These are phyloP conservation scores for Porphyrio hochstetteri DNA, from an alignment of 2,113 vertebrate genomes.

Conservation along the genomic window DNA sequence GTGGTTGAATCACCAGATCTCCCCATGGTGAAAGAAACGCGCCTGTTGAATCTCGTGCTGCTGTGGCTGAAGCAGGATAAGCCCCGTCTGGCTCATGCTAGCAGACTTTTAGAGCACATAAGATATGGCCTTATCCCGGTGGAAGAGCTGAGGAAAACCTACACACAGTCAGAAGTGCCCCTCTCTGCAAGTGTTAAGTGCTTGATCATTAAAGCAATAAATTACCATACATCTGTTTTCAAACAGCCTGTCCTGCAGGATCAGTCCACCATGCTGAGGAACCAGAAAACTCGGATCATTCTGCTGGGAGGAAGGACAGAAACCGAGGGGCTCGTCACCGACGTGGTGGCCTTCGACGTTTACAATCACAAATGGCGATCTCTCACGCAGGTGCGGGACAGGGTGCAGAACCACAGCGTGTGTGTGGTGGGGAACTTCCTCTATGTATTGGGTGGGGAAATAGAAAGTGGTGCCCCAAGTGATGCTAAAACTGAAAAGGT, in stretches of 20 bases:
- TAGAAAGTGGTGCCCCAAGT: conserved; percentile 37
- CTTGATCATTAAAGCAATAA: conserved; percentile 87
- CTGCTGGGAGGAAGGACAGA: conserved; percentile 82
- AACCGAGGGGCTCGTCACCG: conserved; percentile 69
- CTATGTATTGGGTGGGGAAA: conserved; percentile 89
- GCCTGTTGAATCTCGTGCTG: conserved; percentile 81
- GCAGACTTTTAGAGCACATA: conserved; percentile 82
- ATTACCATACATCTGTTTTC: conserved; percentile 83
- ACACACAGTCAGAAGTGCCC: conserved; percentile 74
- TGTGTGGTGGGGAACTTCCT: conserved; percentile 90
- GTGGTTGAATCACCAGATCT: conserved; percentile 83
- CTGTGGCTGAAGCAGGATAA: conserved; percentile 86
- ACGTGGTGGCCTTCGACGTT: conserved; percentile 84
- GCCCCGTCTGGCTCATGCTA: conserved; percentile 74
- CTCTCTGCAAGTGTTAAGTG: conserved; percentile 82
- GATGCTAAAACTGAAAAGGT: conserved; percentile 5
- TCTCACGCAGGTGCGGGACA: conserved; percentile 72
- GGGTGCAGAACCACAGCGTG: conserved; percentile 82
- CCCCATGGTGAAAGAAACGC: conserved; percentile 79
- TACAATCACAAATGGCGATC: conserved; percentile 78
- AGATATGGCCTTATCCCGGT: conserved; percentile 82
- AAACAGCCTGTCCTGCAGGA: conserved; percentile 86
- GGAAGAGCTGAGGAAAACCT: conserved; percentile 72
- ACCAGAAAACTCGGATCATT: conserved; percentile 76
- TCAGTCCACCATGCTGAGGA: conserved; percentile 81